Base-by-base conservation (phyloP, 2,113 vertebrate genomes). In the Nannospalax galili region DNA sequence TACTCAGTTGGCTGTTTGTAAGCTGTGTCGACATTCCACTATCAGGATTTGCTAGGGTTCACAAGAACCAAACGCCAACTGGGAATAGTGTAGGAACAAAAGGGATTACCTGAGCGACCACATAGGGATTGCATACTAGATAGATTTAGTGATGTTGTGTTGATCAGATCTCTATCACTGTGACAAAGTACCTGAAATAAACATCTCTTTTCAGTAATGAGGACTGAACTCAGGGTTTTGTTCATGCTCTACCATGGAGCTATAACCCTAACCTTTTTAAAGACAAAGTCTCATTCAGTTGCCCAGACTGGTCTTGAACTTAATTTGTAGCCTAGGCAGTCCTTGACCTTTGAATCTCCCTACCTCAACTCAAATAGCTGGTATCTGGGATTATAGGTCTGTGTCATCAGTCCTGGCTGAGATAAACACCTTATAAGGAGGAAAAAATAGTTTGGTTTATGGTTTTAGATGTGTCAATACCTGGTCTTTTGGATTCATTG, bases 1-100 rank as follows among this genome's bases (percentile, higher is more conserved):
- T 62, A 5, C 67, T 70, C 58, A 19, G 42, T 1, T 12, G 28
- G 52, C 56, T 67, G 0, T 32, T 48, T 40, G 56, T 15, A 30
- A 20, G 45, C 42, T 11, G 26, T 3, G 10, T 22, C 1, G 4
- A 42, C 6, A 35, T 4, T 3, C 5, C 0, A 42, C 7, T 30
- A 1, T 1, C 28, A 56, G 56, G 64, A 90, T 32, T 24, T 62
- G 87, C 35, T 35, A 3, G 67, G 80, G 32, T 11, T 62, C 30
- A 28, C 5, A 35, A 11, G n/a, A 28, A 79, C 62, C 35, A 80
- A 74, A 30, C 15, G 6, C 32, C 7, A 28, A 45, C 48, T 72
- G 22, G 24, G 28, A 40, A 62, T 20, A 64, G 56, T 7, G 56
- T 30, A 3, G 24, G 35, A 24, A 56, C n/a, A 42, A 40, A 64